Evolutionary conservation across 2,797 vertebrate genomes (phyloP).

Genomic region (Petrocephalus sullivani): DNA sequence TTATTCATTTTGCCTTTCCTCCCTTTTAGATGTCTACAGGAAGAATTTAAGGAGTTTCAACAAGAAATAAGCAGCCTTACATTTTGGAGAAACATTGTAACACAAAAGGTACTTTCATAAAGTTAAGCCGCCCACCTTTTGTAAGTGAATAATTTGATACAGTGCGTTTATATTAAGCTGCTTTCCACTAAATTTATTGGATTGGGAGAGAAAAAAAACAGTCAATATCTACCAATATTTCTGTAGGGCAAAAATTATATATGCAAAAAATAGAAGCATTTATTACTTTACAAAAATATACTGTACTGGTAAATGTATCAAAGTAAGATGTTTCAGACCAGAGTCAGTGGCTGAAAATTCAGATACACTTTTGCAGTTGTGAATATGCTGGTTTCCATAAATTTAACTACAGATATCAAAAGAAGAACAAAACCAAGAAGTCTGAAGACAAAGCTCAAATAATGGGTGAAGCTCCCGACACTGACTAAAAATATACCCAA

Average conservation of each 20-base stretch:
- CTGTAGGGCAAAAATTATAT: not conserved
- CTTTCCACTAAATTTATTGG: not conserved
- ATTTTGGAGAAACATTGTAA: constrained; percentile 97
- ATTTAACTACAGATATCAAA: constrained; percentile 86
- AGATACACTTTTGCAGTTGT: not conserved
- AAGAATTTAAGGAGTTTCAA: constrained; percentile 80
- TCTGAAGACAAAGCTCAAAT: constrained; percentile 91
- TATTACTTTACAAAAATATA: not conserved
- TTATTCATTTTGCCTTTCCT: not conserved
- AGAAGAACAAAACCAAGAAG: constrained; percentile 92
- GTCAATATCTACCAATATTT: not conserved
- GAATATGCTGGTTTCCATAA: constrained; percentile 21
- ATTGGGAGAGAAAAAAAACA: not conserved
- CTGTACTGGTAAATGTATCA: not conserved
- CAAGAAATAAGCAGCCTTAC: constrained; percentile 94
- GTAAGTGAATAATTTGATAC: not conserved
- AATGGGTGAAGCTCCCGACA: constrained; percentile 79
- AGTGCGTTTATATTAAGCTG: not conserved
- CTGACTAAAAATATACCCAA: constrained; percentile 91
- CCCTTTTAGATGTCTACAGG: constrained; percentile 55
- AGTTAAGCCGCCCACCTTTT: not conserved
- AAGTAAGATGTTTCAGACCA: not conserved
- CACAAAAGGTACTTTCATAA: constrained; percentile 77
- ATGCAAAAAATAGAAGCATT: not conserved
- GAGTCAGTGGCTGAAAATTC: not conserved